phyloP scores from a whole-genome alignment of 2,888 invertebrate genomes.

The Artemia sp. region DNA sequence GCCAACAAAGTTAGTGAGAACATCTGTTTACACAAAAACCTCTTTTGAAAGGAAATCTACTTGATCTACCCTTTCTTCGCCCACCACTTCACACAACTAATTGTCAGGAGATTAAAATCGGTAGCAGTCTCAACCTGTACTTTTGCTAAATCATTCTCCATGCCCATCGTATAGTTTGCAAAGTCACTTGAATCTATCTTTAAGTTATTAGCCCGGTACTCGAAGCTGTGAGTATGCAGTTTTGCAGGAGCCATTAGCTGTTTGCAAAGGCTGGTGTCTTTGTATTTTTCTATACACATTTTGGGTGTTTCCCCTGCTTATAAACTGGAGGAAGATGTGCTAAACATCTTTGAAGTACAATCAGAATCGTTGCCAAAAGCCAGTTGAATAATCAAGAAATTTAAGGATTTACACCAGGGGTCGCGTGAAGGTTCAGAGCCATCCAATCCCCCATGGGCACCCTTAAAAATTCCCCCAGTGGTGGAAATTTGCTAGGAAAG shows the following conservation, averaged over 20 bases:
- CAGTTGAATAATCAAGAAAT: no score
- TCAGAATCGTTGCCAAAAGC: no score
- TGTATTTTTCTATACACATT: neutral
- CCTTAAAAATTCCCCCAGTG: no score
- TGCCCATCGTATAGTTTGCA: neutral
- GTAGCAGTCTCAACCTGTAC: neutral
- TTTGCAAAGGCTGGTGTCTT: neutral
- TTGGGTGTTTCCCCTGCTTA: slow-evolving; percentile 1
- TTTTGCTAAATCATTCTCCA: slow-evolving; percentile 4
- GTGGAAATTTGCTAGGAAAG: no score
- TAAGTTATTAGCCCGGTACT: slow-evolving; percentile 14
- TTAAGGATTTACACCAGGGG: no score
- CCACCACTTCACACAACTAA: slow-evolving; percentile 10
- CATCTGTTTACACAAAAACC: slow-evolving; percentile 15
- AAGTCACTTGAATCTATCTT: slow-evolving; percentile 7
- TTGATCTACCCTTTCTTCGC: slow-evolving; percentile 12
- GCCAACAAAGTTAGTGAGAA: neutral
- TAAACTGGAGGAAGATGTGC: no score
- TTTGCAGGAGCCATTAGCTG: slow-evolving; percentile 13
- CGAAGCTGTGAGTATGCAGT: slow-evolving; percentile 10
- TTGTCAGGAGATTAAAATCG: slow-evolving; percentile 15
- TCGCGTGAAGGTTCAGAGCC: no score
- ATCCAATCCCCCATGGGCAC: no score
- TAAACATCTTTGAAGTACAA: no score
- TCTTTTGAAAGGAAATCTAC: slow-evolving; percentile 10